Evolutionary conservation across 2,113 vertebrate genomes (phyloP).

Genomic region (Oplegnathus fasciatus): DNA sequence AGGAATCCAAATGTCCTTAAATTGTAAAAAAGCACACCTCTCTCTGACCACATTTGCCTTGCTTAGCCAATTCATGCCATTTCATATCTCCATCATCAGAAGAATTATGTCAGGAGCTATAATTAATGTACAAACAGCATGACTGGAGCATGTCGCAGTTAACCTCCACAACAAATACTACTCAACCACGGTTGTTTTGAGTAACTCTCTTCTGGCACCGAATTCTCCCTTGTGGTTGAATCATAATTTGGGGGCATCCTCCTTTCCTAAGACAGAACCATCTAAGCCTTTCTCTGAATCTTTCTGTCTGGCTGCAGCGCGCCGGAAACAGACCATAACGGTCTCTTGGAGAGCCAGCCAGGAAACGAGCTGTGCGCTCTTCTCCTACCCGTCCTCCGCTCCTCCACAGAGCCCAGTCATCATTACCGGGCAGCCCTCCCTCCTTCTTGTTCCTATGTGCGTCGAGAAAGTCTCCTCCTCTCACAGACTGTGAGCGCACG

Average conservation of each 20-base stretch:
- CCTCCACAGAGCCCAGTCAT: slow-evolving; percentile 79
- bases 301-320: slow-evolving; percentile 59
- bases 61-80: background rate
- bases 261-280: slow-evolving; percentile 50
- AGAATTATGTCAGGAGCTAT: slow-evolving; percentile 54
- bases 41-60: slow-evolving; percentile 12
- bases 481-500: slow-evolving; percentile 56
- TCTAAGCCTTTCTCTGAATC: slow-evolving; percentile 31
- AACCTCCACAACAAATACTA: slow-evolving; percentile 57
- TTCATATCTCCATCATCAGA: slow-evolving; percentile 53
- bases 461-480: slow-evolving; percentile 75
- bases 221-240: slow-evolving; percentile 51
- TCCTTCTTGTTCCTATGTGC: slow-evolving; percentile 53
- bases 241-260: slow-evolving; percentile 78
- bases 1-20: background rate
- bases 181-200: slow-evolving; percentile 43
- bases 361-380: slow-evolving; percentile 74
- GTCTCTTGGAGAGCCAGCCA: slow-evolving; percentile 58
- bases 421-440: slow-evolving; percentile 72
- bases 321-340: slow-evolving; percentile 82
- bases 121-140: slow-evolving; percentile 44
- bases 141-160: slow-evolving; percentile 38
- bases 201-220: slow-evolving; percentile 52
- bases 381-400: slow-evolving; percentile 77
- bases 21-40: background rate